phyloP scores from a whole-genome alignment of 2,888 invertebrate genomes.

The Norana najaformis region DNA sequence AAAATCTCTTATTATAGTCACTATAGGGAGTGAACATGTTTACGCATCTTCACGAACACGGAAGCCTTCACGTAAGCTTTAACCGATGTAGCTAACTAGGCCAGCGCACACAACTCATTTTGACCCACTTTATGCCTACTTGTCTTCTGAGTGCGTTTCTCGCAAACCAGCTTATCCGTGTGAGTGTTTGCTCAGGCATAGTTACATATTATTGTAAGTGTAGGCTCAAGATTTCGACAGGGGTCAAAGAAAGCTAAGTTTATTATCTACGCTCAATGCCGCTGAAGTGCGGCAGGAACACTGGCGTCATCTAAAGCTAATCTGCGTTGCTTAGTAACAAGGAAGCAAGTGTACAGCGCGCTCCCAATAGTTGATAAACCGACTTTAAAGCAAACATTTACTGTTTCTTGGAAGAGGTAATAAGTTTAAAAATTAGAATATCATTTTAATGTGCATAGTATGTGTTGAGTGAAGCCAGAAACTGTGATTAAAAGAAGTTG shows the following conservation, averaged over 20 bases:
- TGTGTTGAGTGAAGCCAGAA: neutral
- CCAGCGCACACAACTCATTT: no score
- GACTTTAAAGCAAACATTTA: neutral
- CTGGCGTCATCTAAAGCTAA: neutral
- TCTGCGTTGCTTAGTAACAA: constrained; percentile 5
- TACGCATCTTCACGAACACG: no score
- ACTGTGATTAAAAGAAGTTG: neutral
- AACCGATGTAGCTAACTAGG: no score
- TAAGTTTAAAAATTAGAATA: neutral
- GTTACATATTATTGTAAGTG: no score
- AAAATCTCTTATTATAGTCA: no score
- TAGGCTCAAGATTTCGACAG: neutral
- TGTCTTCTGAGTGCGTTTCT: no score
- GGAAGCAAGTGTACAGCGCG: neutral
- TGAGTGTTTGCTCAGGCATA: no score
- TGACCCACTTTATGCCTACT: no score
- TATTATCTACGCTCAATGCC: neutral
- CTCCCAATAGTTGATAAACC: neutral
- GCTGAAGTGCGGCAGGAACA: neutral
- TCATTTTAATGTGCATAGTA: neutral
- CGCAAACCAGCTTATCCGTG: no score
- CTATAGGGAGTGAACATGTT: no score
- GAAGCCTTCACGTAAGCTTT: no score
- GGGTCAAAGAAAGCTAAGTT: no score
- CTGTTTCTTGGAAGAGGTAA: neutral